phyloP scores from a whole-genome alignment of 1,140 invertebrate genomes.

The Heliconius eleuchia region DNA sequence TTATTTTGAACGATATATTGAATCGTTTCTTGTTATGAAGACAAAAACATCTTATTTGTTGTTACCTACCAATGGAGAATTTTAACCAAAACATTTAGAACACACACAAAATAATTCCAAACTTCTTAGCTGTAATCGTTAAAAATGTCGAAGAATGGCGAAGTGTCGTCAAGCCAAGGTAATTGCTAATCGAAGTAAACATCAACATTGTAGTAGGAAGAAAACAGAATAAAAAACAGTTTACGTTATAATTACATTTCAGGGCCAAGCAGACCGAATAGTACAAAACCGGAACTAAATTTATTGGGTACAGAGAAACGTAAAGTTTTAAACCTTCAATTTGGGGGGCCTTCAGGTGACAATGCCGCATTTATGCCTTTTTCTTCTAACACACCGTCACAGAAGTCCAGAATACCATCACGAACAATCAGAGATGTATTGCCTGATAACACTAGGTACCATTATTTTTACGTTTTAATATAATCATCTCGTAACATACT shows the following conservation, averaged over 20 bases:
- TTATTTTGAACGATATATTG: slow-evolving; percentile 46
- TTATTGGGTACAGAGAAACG: slow-evolving; percentile 70
- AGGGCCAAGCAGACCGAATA: slow-evolving; percentile 69
- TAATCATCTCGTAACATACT: neutral
- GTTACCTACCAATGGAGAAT: slow-evolving; percentile 43
- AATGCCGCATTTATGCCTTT: slow-evolving; percentile 73
- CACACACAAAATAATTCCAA: slow-evolving; percentile 22
- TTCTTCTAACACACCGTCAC: slow-evolving; percentile 54
- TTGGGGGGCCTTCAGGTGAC: slow-evolving; percentile 67
- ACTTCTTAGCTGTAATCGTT: slow-evolving; percentile 41
- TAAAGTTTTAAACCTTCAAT: slow-evolving; percentile 68
- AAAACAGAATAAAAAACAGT: neutral
- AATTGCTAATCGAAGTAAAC: slow-evolving; percentile 45
- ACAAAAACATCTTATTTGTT: slow-evolving; percentile 28
- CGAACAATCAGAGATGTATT: slow-evolving; percentile 74
- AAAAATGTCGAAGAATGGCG: slow-evolving; percentile 80
- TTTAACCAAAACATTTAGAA: slow-evolving; percentile 39
- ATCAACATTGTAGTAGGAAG: slow-evolving; percentile 8
- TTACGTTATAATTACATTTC: slow-evolving; percentile 35
- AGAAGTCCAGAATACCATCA: slow-evolving; percentile 58
- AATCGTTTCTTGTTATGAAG: slow-evolving; percentile 39
- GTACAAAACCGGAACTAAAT: slow-evolving; percentile 72
- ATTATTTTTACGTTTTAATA: slow-evolving; percentile 3
- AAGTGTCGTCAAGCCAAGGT: slow-evolving; percentile 79
- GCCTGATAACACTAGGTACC: slow-evolving; percentile 72